phyloP scores from a whole-genome alignment of 53 echinoderm and acorn worm species.

The Paracentrotus lividus region DNA sequence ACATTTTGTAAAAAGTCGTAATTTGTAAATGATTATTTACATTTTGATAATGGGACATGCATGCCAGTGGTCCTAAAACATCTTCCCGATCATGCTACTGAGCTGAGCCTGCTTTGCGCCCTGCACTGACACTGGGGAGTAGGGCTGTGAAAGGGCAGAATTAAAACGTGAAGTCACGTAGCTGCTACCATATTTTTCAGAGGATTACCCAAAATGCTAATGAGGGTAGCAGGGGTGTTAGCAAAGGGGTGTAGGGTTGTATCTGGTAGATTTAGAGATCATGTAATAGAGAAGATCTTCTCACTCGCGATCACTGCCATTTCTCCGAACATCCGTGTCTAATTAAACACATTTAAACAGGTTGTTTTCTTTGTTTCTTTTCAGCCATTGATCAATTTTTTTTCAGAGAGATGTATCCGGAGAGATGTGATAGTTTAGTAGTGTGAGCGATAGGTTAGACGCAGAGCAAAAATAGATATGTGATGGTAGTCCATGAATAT shows the following conservation, averaged over 20 bases:
- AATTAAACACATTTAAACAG: conserved; percentile 42
- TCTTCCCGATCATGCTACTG: no score
- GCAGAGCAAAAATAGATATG: background rate
- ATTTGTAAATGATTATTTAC: background rate
- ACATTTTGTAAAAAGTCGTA: background rate
- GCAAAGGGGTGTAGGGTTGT: conserved; percentile 31
- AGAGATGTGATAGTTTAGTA: conserved; percentile 13
- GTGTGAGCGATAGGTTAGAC: background rate
- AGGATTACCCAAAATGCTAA: conserved; percentile 60
- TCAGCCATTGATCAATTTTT: background rate
- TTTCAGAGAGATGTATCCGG: background rate
- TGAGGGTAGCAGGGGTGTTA: conserved; percentile 46
- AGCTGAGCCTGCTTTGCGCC: background rate
- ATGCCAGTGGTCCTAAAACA: no score
- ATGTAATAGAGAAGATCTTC: conserved; percentile 9
- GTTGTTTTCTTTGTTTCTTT: conserved; percentile 22
- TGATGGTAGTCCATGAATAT: background rate
- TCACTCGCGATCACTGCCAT: background rate
- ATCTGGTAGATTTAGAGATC: conserved; percentile 13
- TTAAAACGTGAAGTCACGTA: conserved; percentile 63
- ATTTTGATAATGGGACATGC: background rate
- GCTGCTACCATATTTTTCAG: conserved; percentile 58
- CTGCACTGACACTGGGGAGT: background rate
- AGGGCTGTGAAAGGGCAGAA: conserved; percentile 15
- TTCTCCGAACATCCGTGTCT: background rate